Evolutionary conservation across 2,113 vertebrate genomes (phyloP), one percentile per base, ranked within the genome.

Genomic region (Gnathonemus echidnorhynchus): DNA sequence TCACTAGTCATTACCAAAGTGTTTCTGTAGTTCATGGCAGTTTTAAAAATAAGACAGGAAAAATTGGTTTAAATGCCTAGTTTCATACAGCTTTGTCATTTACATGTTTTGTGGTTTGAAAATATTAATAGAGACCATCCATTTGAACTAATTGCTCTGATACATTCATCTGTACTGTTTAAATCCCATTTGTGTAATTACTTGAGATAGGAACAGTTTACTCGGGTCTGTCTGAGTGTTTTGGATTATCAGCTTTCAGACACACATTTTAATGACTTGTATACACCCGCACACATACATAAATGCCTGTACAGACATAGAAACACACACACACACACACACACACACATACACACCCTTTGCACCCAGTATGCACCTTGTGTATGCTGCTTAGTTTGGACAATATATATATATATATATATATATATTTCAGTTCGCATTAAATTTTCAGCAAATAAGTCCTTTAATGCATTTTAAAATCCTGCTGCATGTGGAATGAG

Each of bases 391-490:
- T 84, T 89, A 85, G 50, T 58, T 85, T 46, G 89, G 52, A 85
- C 39, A 27, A 31, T 84, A 83, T 70, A 31, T 74, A 74, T 70
- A 70, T 74, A 31, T 84, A 83, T 70, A 31, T 74, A 74, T 70
- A 70, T 74, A 31, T 85, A 83, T 74, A 35, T 42, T 89, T 39
- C 89, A 89, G 80, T 58, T 86, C 24, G 39, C 89, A 62, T 89
- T 89, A 80, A 85, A 49, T 84, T 56, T 62, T 62, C 50, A 58
- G 89, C 42, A 56, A 89, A 86, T 89, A 89, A 85, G 77, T 89
- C 35, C 80, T 89, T 89, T 89, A 89, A 89, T 89, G 80, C 80
- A 45, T 86, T 89, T 85, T 89, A 58, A 89, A 62, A 89, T 62
- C 52, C 77, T 42, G 52, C 89, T 39, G 50, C 89, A 66, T 86